Base-by-base conservation (phyloP, 2,113 vertebrate species). In the Odontophorus gujanensis region DNA sequence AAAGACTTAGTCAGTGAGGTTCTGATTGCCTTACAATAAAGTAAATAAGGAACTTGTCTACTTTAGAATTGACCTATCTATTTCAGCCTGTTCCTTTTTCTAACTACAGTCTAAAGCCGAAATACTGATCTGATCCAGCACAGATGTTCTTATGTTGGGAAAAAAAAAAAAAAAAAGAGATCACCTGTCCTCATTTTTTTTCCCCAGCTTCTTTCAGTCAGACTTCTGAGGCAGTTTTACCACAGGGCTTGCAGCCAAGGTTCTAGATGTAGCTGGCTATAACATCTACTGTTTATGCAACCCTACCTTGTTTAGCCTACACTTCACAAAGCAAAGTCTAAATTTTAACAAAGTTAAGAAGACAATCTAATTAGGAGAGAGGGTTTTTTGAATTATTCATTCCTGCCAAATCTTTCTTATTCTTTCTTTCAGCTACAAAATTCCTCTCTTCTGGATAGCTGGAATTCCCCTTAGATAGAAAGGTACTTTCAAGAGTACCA, bases 401-500 rank as follows among this genome's bases (percentile, higher is more conserved):
- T 87, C 87, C 77, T 93, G 80, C 79, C 86, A 94, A 21, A 62
- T 84, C 43, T 72, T 51, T 72, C 96, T 88, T 93, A 42, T 89
- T 94, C 68, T 15, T 89, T 94, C 68, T 15, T 75, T 74, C 91
- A 91, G 50, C 85, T 93, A 90, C 26, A 86, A 84, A 92, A 94
- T 91, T 89, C 80, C 68, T 92, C 74, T 69, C 91, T 92, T 45
- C 59, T 66, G 30, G 61, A 89, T 89, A 94, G 73, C 55, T 92
- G 85, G 87, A 95, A 96, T 93, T 96, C 94, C 96, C 94, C 93
- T 89, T 43, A 87, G 66, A 89, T 83, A 87, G 32, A 83, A 81
- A 92, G 34, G 65, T 84, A 62, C 83, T 96, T 97, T 94, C 81
- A 95, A 96, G 87, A 92, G 87, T 71, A 93, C 57, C 9, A 87